A percentile compares a stretch with the other conserved stretches of the same genome.
These are phyloP conservation scores for Muraenolepis orangiensis DNA, from an alignment of 2,797 vertebrate genomes.

Conservation along the genomic window DNA sequence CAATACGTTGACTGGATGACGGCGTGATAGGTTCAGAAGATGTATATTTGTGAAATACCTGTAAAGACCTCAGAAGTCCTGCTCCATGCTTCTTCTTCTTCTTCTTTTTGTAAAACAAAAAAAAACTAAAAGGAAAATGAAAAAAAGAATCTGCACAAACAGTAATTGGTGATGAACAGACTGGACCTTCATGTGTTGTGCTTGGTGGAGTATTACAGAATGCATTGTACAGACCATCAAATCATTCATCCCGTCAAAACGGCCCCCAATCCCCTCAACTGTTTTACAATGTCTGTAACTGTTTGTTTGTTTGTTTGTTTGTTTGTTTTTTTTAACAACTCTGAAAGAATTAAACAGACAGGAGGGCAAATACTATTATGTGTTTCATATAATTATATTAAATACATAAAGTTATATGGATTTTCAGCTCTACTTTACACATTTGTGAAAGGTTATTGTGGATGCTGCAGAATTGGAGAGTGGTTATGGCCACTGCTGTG, in stretches of 20 bases:
- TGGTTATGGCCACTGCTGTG: neutral
- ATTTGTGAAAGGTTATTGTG: neutral
- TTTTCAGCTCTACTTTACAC: neutral
- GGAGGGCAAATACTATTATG: neutral
- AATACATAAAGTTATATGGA: neutral
- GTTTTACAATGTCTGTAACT: neutral
- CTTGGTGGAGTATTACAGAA: conserved; percentile 13
- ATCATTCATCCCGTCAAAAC: conserved; percentile 24
- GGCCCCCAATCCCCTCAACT: neutral
- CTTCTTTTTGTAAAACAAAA: too few species aligned
- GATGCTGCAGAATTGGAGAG: neutral
- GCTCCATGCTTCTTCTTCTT: conserved; percentile 44
- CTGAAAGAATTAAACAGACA: conserved; percentile 4
- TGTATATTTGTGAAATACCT: conserved; percentile 65
- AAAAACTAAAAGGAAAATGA: neutral
- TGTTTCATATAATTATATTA: conserved; percentile 10
- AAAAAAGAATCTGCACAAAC: conserved; percentile 2
- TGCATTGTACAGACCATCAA: conserved; percentile 49
- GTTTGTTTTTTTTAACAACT: neutral
- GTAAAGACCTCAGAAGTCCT: conserved; percentile 59
- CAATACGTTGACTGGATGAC: conserved; percentile 58
- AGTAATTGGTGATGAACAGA: conserved; percentile 26
- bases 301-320: too few species aligned
- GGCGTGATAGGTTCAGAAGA: conserved; percentile 50
- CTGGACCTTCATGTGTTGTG: conserved; percentile 14